Percentiles rank a stretch among this genome's conserved stretches.
Evolutionary conservation across 2,888 invertebrate genomes (phyloP).

Genomic region (Abrostola tripartita): DNA sequence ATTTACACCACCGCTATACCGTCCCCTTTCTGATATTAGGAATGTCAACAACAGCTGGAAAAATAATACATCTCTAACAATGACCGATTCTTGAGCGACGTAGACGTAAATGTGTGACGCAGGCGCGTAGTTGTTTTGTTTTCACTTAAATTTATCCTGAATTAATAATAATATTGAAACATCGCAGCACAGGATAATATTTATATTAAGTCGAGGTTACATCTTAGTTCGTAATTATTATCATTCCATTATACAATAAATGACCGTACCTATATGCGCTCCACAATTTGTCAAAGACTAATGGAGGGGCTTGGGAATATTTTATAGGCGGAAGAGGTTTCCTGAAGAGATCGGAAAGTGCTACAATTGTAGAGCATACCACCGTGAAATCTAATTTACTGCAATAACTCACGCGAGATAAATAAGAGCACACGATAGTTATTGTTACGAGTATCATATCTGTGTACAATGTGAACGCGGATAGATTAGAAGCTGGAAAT

Average conservation of each 20-base stretch:
- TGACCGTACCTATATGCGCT: not conserved
- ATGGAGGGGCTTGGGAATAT: conserved; percentile 1
- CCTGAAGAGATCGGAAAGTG: conserved; percentile 21
- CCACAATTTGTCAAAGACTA: not conserved
- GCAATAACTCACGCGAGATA: conserved; percentile 28
- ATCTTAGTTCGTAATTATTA: no score
- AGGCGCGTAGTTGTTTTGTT: not conserved
- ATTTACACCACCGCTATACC: conserved; percentile 16
- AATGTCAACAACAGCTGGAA: conserved; percentile 34
- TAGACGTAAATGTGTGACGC: not conserved
- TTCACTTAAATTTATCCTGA: not conserved
- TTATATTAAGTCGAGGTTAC: not conserved
- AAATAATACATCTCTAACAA: conserved; percentile 27
- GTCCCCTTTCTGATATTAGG: conserved; percentile 18
- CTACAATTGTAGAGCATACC: conserved; percentile 26
- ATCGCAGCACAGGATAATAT: not conserved
- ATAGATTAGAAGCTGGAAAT: conserved; percentile 23
- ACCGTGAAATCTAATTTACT: conserved; percentile 39
- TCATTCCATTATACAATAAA: no score
- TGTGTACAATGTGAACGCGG: conserved; percentile 27
- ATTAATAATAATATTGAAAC: not conserved
- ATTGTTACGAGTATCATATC: conserved; percentile 16
- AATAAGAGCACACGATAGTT: conserved; percentile 25
- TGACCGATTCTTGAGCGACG: conserved; percentile 10
- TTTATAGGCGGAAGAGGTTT: conserved; percentile 29